Percentiles rank a stretch among this genome's conserved stretches.
Evolutionary conservation across 2,797 vertebrate genomes (phyloP).

Genomic region (Numenius phaeopus): DNA sequence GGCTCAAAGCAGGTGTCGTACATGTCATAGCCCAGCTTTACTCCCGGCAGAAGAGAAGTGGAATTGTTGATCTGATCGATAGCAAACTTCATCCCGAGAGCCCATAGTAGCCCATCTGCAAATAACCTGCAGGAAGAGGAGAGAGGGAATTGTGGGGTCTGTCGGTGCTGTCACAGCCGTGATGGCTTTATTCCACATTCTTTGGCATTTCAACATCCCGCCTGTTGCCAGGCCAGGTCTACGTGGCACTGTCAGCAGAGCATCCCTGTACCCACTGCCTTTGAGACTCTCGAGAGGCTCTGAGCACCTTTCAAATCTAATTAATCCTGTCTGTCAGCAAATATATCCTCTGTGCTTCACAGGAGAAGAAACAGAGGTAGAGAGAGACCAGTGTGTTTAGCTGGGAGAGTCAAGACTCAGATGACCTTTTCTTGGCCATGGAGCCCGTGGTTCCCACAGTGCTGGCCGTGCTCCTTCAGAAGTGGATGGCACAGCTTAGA

Average conservation of each 20-base stretch:
- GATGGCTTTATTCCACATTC: accelerated
- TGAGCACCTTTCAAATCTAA: background rate
- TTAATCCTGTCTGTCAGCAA: background rate
- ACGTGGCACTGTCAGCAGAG: background rate
- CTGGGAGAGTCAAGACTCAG: background rate
- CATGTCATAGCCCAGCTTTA: conserved; percentile 75
- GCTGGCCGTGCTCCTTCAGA: background rate
- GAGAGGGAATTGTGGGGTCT: accelerated
- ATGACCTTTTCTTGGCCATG: accelerated
- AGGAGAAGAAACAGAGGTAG: background rate
- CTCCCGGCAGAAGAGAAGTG: conserved; percentile 67
- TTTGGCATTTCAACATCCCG: background rate
- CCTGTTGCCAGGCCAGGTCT: background rate
- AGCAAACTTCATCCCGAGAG: conserved; percentile 75
- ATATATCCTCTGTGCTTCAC: background rate
- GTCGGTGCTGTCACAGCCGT: accelerated
- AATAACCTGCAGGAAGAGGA: background rate
- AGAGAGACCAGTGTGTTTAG: background rate
- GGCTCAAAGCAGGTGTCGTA: conserved; percentile 72
- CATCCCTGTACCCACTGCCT: background rate
- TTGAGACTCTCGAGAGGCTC: too few relatives aligned
- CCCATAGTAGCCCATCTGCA: conserved; percentile 61
- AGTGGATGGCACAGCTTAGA: accelerated
- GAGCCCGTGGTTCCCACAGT: background rate
- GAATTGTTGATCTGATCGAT: conserved; percentile 81